Evolutionary conservation across 1,140 invertebrate species (phyloP), one percentile per base, ranked within the genome.

Genomic region (Drosophila asahinai): DNA sequence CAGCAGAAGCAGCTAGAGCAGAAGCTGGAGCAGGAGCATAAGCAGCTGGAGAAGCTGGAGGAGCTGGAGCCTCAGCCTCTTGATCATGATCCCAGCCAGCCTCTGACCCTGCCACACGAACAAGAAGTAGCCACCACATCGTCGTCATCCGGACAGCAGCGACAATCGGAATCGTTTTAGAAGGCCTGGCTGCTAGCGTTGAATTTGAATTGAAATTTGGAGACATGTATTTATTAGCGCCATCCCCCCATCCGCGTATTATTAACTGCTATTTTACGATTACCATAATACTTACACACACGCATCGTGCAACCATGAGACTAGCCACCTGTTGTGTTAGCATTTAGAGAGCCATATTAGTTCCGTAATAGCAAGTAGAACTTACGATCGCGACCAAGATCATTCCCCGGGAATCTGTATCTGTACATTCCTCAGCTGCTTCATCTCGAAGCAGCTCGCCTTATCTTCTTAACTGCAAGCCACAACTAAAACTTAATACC

Each of bases 301-400:
- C 9, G 5, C 38, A 19, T 25, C 27, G 73, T 57, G 83, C 76
- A 82, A 80, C 76, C 64, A 80, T 73, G 72, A 80, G 76, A 82
- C 83, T 86, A 82, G 80, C 77, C 80, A 77, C 52, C 76, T 77
- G 72, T 89, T 87, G 73, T 87, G 84, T 83, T 81, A 86, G 83
- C 83, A 76, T 79, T 47, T 76, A 83, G 70, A 59, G 51, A 59
- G 61, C 62, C 66, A 78, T 60, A 49, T 64, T 64, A 80, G 77
- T 80, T 80, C 12, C 52, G 63, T 74, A 58, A 14, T 36, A 36
- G 33, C 49, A 43, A 42, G 5, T 42, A 43, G 33, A 36, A 36
- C 30, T 9, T 36, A 36, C 33, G 33, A 36, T 36, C 33, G 33
- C 8, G 33, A 11, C 33, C 33, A 36, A 36, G 33, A 36, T 36